Evolutionary conservation across 1,140 invertebrate species (phyloP).

Genomic region (Nephila pilipes): DNA sequence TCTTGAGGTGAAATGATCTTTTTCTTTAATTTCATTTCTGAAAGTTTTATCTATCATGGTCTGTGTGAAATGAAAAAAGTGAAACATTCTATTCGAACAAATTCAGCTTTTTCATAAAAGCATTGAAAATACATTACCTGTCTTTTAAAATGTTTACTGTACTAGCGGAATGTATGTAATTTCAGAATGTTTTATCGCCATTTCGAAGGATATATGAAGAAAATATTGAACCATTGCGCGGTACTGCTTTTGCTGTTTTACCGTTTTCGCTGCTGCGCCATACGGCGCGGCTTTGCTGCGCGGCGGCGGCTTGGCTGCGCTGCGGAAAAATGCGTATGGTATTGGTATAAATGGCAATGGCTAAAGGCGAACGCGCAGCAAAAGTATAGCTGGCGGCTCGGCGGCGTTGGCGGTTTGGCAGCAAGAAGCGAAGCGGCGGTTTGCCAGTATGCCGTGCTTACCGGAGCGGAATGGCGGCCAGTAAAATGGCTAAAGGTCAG

Average conservation of each 20-base stretch:
- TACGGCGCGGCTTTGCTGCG: too few relatives aligned
- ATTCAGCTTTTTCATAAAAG: not conserved
- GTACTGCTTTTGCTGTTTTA: too few relatives aligned
- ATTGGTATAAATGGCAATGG: too few relatives aligned
- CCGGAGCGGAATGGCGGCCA: too few relatives aligned
- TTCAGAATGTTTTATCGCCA: not conserved
- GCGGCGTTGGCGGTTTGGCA: too few relatives aligned
- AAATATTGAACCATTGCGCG: not conserved
- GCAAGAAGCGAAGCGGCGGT: too few relatives aligned
- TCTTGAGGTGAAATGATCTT: not conserved
- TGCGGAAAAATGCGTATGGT: too few relatives aligned
- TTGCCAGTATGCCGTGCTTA: too few relatives aligned
- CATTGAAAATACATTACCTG: not conserved
- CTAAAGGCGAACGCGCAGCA: too few relatives aligned
- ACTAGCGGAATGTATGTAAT: not conserved
- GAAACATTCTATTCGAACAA: not conserved
- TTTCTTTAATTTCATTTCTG: not conserved
- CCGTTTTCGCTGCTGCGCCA: not conserved
- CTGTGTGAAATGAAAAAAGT: not conserved
- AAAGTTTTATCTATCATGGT: not conserved
- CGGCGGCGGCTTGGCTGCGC: too few relatives aligned
- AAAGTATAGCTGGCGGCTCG: too few relatives aligned
- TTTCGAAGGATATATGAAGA: not conserved
- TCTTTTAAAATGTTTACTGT: not conserved
- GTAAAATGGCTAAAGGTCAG: too few relatives aligned